Conservation (phyloP, 1,140 invertebrate species). For the Aphidius gifuensis region DNA sequence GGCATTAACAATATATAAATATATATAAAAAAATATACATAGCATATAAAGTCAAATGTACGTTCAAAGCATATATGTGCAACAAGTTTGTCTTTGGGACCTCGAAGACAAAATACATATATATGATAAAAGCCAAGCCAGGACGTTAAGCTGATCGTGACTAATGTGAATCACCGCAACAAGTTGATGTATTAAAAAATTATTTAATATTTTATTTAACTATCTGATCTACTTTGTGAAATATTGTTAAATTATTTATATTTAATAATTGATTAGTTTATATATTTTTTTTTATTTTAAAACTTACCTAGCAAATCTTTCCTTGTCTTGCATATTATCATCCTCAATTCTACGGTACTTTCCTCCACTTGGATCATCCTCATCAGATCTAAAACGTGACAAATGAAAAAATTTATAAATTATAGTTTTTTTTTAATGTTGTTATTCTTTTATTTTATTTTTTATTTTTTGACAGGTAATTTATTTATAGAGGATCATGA, state of each 20-base stretch:
- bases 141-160: conserved; percentile 21
- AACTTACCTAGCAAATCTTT: conserved; percentile 85
- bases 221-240: neutral
- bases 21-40: no score
- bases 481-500: no score
- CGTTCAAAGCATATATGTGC: no score
- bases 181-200: neutral
- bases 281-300: conserved; percentile 12
- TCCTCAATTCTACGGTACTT: conserved; percentile 88
- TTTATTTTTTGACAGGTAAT: neutral
- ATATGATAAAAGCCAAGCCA: neutral
- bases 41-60: no score
- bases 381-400: conserved; percentile 67
- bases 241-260: conserved; percentile 8
- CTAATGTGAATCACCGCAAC: conserved; percentile 17
- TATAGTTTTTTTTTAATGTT: neutral
- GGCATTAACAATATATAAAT: no score
- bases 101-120: neutral
- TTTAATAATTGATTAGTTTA: neutral
- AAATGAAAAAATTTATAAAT: neutral
- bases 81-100: no score
- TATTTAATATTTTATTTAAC: neutral
- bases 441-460: neutral
- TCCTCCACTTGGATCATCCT: conserved; percentile 76
- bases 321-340: conserved; percentile 91